Evolutionary conservation across 1,140 invertebrate genomes (phyloP).

Genomic region (Lineus longissimus): DNA sequence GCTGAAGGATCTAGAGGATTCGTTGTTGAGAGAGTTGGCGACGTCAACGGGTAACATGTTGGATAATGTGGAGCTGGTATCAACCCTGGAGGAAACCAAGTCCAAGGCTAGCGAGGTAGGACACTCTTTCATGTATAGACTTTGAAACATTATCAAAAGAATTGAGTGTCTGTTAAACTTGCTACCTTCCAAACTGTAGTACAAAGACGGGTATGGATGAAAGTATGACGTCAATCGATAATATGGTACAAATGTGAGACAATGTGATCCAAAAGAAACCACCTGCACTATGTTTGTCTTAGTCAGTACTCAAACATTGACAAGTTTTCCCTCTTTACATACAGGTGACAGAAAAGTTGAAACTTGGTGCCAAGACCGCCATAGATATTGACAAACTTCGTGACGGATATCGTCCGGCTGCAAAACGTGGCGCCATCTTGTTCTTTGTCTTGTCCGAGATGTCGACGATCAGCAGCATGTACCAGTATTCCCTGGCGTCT

Average conservation of each 20-base stretch:
- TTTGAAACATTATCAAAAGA: too few species aligned
- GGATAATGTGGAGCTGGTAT: conserved; percentile 79
- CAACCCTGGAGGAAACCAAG: conserved; percentile 84
- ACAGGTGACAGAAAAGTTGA: conserved; percentile 67
- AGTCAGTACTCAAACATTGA: too few species aligned
- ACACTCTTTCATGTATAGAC: neutral
- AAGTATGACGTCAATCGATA: too few species aligned
- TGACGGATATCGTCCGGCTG: conserved; percentile 76
- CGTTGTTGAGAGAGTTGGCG: conserved; percentile 73
- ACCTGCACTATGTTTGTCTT: too few species aligned
- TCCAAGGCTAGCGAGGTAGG: conserved; percentile 68
- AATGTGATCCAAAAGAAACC: too few species aligned
- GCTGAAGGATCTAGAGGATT: conserved; percentile 76
- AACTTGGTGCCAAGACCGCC: conserved; percentile 68
- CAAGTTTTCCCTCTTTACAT: too few species aligned
- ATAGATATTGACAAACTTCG: conserved; percentile 74
- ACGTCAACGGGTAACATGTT: conserved; percentile 84
- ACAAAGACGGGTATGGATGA: too few species aligned
- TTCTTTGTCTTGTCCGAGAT: conserved; percentile 86
- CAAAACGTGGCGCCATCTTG: conserved; percentile 77
- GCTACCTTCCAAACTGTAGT: too few species aligned
- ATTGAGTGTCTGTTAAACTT: too few species aligned
- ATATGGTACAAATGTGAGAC: too few species aligned
- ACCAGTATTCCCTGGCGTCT: conserved; percentile 77
- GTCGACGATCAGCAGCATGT: conserved; percentile 81